These are phyloP conservation scores for Orchesellides sinensis DNA, from an alignment of 2,888 invertebrate genomes.

Conservation along the genomic window DNA sequence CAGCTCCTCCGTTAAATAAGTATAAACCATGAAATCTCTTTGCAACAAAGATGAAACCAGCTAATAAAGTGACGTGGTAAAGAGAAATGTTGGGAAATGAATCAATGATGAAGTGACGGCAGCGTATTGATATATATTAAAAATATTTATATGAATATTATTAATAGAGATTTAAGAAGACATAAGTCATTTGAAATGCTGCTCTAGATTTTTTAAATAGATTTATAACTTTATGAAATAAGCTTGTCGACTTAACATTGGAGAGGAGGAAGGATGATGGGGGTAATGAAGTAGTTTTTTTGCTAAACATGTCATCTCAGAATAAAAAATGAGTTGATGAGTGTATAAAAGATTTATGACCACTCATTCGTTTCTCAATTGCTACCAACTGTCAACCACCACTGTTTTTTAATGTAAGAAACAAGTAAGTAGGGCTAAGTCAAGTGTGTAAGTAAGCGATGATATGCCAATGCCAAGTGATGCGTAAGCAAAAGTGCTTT, in stretches of 20 bases:
- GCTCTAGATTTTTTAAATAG: too few species aligned
- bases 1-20: background rate
- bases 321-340: conserved; percentile 38
- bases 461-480: background rate
- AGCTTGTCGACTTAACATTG: background rate
- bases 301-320: conserved; percentile 11
- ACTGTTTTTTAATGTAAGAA: background rate
- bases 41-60: background rate
- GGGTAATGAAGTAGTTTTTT: conserved; percentile 23
- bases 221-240: too few species aligned
- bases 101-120: conserved; percentile 7
- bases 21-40: background rate
- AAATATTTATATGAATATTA: too few species aligned
- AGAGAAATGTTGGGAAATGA: background rate
- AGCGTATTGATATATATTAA: too few species aligned
- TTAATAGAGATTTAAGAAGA: too few species aligned
- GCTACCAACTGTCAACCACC: background rate
- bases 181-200: too few species aligned
- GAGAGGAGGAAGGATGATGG: background rate
- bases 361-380: conserved; percentile 7
- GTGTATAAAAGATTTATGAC: conserved; percentile 40
- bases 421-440: background rate
- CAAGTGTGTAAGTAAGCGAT: background rate
- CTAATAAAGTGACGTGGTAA: too few species aligned
- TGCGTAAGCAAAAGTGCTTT: background rate